Evolutionary conservation across 2,888 invertebrate genomes (phyloP), one percentile per base, ranked within the genome.

Genomic region (Nasonia oneida): DNA sequence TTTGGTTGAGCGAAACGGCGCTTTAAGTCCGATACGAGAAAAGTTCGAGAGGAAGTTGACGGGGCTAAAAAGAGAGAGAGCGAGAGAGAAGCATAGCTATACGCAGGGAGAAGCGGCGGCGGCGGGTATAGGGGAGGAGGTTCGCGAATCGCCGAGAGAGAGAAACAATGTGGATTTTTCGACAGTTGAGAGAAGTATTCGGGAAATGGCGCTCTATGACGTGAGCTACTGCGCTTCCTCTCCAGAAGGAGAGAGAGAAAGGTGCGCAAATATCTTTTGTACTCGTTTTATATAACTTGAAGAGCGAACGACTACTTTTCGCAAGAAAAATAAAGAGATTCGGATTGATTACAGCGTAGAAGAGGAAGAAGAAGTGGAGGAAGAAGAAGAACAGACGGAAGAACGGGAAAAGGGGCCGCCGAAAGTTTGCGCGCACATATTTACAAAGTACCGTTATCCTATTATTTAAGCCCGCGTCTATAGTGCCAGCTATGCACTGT

Each of bases 21-120:
- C 87, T 84, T 86, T 82, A 83, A 83, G 85, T 85, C 83, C 87
- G 87, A 87, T 83, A 87, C 85, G 87, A 87, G 87, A 85, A 87
- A 87, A 87, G 87, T 87, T 87, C 61, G 81, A 73, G 81, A 67
- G 81, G 37, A 81, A 87, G 87, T 87, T 85, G 85, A 84, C 84
- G 86, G 82, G 82, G 50, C 71, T 71, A 82, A 81, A 85, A 82
- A 82, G 82, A 71, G 61, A 71, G 61, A 18, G 70, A 29, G 3
- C 4, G 23, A n/a, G 8, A 23, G 73, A 42, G 67, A 39, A 71
- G 37, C 37, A 12, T 57, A 12, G 29, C 29, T 15, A 18, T n/a
- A 57, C 14, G 23, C 2, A 37, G n/a, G 70, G n/a, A 2, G 10
- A 1, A 33, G 29, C 23, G 57, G 50, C 6, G 70, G 39, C 15